Evolutionary conservation across 2,888 invertebrate species (phyloP).

Genomic region (Orthosia incerta): DNA sequence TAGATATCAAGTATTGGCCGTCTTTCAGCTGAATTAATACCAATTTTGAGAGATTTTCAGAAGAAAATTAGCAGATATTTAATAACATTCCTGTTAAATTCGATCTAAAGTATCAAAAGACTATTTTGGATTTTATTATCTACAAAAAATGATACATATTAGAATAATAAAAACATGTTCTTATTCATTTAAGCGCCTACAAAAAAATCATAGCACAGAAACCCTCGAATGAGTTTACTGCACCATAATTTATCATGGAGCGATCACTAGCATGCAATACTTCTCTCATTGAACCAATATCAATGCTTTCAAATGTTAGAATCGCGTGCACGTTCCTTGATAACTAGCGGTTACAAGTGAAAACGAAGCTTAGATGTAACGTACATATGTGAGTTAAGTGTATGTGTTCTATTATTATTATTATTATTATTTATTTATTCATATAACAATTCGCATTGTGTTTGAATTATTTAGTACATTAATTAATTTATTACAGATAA

Average conservation of each 20-base stretch:
- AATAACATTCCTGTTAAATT: too few relatives aligned
- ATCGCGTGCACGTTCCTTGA: slow-evolving; percentile 50
- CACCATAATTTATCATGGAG: slow-evolving; percentile 16
- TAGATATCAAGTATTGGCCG: too few relatives aligned
- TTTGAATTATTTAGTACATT: too few relatives aligned
- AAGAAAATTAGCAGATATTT: too few relatives aligned
- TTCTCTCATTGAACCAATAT: slow-evolving; percentile 26
- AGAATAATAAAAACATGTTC: not conserved
- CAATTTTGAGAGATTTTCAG: too few relatives aligned
- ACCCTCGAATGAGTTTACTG: not conserved
- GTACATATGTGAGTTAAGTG: not conserved
- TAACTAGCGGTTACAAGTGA: slow-evolving; percentile 35
- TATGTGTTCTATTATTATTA: not conserved
- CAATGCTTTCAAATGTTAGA: slow-evolving; percentile 44
- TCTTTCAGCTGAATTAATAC: too few relatives aligned
- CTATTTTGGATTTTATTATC: too few relatives aligned
- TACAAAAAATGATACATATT: too few relatives aligned
- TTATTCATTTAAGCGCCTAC: slow-evolving; percentile 24
- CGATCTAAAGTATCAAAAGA: too few relatives aligned
- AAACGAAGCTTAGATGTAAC: slow-evolving; percentile 30
- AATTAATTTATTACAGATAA: too few relatives aligned
- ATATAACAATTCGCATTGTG: too few relatives aligned
- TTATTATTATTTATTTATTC: too few relatives aligned
- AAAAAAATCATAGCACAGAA: slow-evolving; percentile 19
- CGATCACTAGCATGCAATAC: slow-evolving; percentile 23